These are phyloP conservation scores for Popillia japonica DNA, from an alignment of 1,140 invertebrate species.

Conservation along the genomic window DNA sequence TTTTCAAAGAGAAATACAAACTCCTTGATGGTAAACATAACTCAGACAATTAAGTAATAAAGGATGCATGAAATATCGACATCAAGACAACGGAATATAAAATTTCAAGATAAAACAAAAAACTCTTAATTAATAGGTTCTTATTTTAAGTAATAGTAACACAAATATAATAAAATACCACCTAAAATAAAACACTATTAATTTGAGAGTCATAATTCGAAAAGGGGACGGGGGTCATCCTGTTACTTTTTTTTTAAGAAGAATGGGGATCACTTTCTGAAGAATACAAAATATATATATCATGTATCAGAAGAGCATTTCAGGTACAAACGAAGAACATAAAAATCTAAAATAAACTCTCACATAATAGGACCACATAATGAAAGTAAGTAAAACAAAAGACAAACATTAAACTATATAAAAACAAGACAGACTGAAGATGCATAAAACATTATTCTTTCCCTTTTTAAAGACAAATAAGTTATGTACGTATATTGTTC, in stretches of 20 bases:
- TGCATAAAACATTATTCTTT: neutral
- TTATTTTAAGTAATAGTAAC: neutral
- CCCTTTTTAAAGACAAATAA: no score
- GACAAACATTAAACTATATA: neutral
- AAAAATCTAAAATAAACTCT: neutral
- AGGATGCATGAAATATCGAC: neutral
- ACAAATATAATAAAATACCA: neutral
- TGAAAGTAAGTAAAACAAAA: conserved; percentile 4
- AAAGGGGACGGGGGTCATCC: neutral
- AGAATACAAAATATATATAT: neutral
- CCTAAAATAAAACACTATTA: neutral
- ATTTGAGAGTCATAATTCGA: neutral
- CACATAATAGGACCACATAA: neutral
- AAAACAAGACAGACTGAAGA: neutral
- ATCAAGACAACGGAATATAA: neutral
- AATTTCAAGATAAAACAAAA: neutral
- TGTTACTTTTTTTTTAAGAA: neutral
- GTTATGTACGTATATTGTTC: no score
- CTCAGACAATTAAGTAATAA: neutral
- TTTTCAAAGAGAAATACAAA: neutral
- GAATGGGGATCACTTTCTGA: neutral
- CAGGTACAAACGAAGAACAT: neutral
- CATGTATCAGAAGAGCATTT: neutral
- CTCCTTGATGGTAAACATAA: neutral
- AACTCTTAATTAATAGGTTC: neutral